phyloP scores from a whole-genome alignment of 2,113 vertebrate species.

The Pluvianellus socialis region DNA sequence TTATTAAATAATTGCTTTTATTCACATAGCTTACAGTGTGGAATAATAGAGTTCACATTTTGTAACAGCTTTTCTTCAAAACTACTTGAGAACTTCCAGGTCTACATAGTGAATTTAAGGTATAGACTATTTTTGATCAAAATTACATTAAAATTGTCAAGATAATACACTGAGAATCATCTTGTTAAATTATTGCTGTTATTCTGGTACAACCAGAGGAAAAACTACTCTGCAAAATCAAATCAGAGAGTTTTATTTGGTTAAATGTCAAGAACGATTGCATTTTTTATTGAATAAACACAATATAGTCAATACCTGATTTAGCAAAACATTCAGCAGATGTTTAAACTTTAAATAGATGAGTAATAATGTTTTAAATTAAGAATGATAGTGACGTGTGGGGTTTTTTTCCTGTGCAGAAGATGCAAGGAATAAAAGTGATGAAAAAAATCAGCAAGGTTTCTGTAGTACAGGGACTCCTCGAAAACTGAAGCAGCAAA shows the following conservation, averaged over 20 bases:
- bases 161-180: neutral
- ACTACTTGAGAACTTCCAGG: neutral
- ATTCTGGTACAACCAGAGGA: neutral
- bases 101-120: neutral
- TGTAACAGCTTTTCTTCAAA: neutral
- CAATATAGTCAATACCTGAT: neutral
- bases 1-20: neutral
- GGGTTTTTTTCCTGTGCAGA: neutral
- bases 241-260: neutral
- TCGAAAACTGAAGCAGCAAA: neutral
- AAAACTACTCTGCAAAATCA: neutral
- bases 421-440: neutral
- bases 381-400: neutral
- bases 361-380: neutral
- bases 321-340: neutral
- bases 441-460: neutral
- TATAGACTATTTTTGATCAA: neutral
- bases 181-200: neutral
- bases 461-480: neutral
- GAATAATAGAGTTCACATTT: neutral
- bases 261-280: neutral
- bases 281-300: neutral
- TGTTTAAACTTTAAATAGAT: neutral
- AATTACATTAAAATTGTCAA: neutral
- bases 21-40: neutral